Conservation (phyloP, 2,797 vertebrate species). For the Lepilemur septentrionalis region DNA sequence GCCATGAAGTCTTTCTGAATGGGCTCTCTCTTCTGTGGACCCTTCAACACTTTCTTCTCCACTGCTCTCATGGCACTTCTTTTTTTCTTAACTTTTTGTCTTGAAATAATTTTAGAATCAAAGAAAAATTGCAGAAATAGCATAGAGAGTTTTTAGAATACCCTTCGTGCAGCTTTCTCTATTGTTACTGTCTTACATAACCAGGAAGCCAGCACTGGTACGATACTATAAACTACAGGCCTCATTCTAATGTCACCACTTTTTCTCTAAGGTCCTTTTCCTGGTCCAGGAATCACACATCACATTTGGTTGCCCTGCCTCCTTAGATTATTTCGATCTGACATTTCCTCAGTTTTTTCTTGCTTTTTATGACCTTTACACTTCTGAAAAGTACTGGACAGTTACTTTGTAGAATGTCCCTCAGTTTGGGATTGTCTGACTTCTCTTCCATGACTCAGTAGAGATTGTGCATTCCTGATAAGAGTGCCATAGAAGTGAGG, state of each 20-base stretch:
- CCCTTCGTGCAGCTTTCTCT: background rate
- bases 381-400: background rate
- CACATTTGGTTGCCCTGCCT: background rate
- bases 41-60: background rate
- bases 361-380: background rate
- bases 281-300: background rate
- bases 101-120: conserved; percentile 17
- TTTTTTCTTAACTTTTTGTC: background rate
- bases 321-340: background rate
- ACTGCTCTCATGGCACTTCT: background rate
- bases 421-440: background rate
- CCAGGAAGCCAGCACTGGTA: background rate
- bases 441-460: background rate
- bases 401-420: background rate
- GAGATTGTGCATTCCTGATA: background rate
- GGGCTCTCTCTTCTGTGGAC: background rate
- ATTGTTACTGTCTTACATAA: background rate
- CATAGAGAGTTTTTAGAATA: background rate
- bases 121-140: background rate
- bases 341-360: background rate
- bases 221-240: background rate
- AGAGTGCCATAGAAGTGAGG: background rate
- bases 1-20: background rate
- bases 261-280: background rate
- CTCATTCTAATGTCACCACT: background rate